phyloP scores from a whole-genome alignment of 2,888 invertebrate species.

The Erpobdella octoculata region DNA sequence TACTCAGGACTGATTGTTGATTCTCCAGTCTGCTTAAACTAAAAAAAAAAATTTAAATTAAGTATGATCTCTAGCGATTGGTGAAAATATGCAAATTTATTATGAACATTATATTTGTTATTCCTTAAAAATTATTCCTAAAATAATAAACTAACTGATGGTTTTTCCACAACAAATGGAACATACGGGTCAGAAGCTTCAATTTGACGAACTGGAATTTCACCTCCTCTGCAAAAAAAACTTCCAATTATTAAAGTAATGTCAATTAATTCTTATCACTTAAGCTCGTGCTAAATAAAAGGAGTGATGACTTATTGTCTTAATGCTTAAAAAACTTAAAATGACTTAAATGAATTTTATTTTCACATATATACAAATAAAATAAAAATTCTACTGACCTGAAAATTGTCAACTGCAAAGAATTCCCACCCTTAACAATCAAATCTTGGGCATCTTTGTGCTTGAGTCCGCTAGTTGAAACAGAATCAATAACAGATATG shows the following conservation, averaged over 20 bases:
- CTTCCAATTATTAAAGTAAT: not conserved
- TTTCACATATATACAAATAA: not conserved
- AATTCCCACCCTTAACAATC: constrained; percentile 48
- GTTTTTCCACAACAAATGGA: too few species aligned
- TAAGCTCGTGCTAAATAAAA: too few species aligned
- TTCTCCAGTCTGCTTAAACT: constrained; percentile 2
- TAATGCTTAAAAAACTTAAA: not conserved
- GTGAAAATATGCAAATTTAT: too few species aligned
- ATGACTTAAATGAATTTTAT: not conserved
- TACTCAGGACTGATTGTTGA: not conserved
- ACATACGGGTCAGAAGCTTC: not conserved
- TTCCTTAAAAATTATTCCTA: not conserved
- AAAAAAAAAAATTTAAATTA: not conserved
- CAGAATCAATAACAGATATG: constrained; percentile 48
- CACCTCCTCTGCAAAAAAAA: not conserved
- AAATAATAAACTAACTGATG: not conserved
- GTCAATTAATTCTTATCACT: too few species aligned
- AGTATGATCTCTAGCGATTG: not conserved
- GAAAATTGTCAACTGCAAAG: constrained; percentile 46
- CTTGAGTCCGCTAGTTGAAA: constrained; percentile 41
- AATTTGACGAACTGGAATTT: constrained; percentile 4
- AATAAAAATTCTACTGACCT: constrained; percentile 40
- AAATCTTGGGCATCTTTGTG: constrained; percentile 51
- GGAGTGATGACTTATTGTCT: not conserved
- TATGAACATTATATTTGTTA: too few species aligned